Base-by-base conservation (phyloP, 2,113 vertebrate genomes). In the Pagrus major region DNA sequence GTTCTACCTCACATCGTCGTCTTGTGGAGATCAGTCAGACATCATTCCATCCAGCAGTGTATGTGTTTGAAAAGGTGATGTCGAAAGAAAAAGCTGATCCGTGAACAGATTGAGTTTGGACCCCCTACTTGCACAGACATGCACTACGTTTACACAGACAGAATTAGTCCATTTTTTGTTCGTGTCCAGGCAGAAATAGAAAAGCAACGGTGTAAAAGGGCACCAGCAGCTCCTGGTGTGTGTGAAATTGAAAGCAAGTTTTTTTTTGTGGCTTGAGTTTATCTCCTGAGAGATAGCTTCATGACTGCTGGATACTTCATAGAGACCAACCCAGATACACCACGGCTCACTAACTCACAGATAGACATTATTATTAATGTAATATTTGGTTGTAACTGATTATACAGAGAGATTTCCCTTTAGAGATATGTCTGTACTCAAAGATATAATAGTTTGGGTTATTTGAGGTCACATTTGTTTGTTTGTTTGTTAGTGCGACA, bases 211-310 rank as follows among this genome's bases (percentile, higher is more conserved):
- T 68, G 47, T 35, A 59, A 11, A 58, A 56, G 73, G 27, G 6
- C 67, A 33, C 14, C 4, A 5, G 5, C 18, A 44, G 20, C 61
- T 76, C 49, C 74, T 47, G 52, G 55, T 58, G 41, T 67, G 63
- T 58, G 44, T 58, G 11, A 70, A 71, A 86, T 69, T 55, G 42
- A 80, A 87, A 67, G 23, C 10, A 37, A 5, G 33, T 71, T 79
- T 75, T 77, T 44, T 60, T 44, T 60, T 39, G 1, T 29, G 10
- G 21, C 60, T 52, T 18, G n/a, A 59, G 33, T 60, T 69, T 64
- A 42, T 65, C 52, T 49, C 47, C 2, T 65, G 6, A 70, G 49
- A 35, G 44, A 60, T 33, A 0, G 21, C 55, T 64, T 67, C 6
- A 2, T 11, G 27, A 6, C 21, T 46, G 71, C 46, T 0, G 0